Conservation (phyloP, 2,888 invertebrate genomes). For the Slavum lentiscoides region DNA sequence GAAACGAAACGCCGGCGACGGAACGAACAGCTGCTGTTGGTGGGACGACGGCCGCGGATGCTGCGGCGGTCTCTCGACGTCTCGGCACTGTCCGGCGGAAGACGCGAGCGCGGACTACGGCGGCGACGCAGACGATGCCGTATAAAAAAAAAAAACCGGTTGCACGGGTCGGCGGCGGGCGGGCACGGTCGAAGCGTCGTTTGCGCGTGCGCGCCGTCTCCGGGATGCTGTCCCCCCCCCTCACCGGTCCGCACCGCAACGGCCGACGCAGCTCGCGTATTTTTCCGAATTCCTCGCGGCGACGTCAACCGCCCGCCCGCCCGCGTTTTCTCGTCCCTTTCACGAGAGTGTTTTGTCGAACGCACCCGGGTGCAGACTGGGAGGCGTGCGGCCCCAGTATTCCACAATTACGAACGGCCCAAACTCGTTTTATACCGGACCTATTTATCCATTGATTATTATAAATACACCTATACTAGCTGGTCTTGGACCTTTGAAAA, state of each 20-base stretch:
- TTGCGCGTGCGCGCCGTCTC: background rate
- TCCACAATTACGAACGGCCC: too few species aligned
- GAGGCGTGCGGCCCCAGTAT: too few species aligned
- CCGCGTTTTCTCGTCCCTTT: background rate
- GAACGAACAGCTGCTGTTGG: too few species aligned
- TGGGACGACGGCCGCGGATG: too few species aligned
- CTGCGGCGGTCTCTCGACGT: too few species aligned
- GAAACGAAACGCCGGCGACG: too few species aligned
- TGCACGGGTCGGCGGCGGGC: background rate
- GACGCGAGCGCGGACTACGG: background rate
- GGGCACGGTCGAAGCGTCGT: background rate
- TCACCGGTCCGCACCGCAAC: background rate
- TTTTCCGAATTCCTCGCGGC: background rate
- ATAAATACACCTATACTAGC: too few species aligned
- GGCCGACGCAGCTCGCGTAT: background rate
- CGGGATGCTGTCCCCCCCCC: background rate
- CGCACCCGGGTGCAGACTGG: too few species aligned
- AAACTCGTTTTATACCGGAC: too few species aligned
- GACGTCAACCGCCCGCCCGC: background rate
- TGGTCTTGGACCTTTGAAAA: too few species aligned
- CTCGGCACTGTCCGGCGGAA: background rate
- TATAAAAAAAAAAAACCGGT: slow-evolving; percentile 39
- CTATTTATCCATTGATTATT: too few species aligned
- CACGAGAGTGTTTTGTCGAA: too few species aligned
- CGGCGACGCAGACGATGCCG: background rate